Percentiles rank a stretch among this genome's conserved stretches.
Evolutionary conservation across 2,113 vertebrate genomes (phyloP).

Genomic region (Istiophorus platypterus): DNA sequence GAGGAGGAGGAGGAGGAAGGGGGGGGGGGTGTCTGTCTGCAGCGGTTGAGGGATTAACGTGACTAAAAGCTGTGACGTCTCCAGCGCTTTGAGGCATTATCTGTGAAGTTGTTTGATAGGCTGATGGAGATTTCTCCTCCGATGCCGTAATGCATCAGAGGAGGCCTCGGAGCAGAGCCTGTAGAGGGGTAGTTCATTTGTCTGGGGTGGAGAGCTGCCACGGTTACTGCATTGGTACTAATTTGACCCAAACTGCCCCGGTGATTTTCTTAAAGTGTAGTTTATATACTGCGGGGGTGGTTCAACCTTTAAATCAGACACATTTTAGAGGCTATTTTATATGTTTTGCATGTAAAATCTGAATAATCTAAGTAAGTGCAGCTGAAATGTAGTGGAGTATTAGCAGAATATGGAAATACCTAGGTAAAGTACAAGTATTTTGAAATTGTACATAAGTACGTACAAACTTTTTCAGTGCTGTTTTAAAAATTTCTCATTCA

Average conservation of each 20-base stretch:
- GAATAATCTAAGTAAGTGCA: not conserved
- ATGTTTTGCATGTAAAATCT: not conserved
- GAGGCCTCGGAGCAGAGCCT: slow-evolving; percentile 22
- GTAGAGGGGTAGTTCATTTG: not conserved
- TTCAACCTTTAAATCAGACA: not conserved
- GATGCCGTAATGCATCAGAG: slow-evolving; percentile 44
- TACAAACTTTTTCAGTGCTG: not conserved
- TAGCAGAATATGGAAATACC: not conserved
- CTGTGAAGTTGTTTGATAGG: slow-evolving; percentile 75
- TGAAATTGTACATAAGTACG: not conserved
- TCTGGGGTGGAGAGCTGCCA: too few species aligned
- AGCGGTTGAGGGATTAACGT: slow-evolving; percentile 70
- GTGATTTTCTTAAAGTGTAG: not conserved
- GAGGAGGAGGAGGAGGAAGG: not conserved
- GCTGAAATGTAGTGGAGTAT: not conserved
- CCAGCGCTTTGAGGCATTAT: slow-evolving; percentile 72
- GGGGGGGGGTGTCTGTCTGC: slow-evolving; percentile 51
- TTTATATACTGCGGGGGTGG: not conserved
- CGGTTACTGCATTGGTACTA: too few species aligned
- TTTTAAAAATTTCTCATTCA: slow-evolving; percentile 3
- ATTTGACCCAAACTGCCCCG: not conserved
- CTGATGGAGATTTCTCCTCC: slow-evolving; percentile 66
- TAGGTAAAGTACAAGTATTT: not conserved
- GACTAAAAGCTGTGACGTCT: slow-evolving; percentile 70
- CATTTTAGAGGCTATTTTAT: not conserved